Percentiles rank a stretch among this genome's conserved stretches.
Conservation (phyloP, 2,797 vertebrate species). For the Balearica regulorum region DNA sequence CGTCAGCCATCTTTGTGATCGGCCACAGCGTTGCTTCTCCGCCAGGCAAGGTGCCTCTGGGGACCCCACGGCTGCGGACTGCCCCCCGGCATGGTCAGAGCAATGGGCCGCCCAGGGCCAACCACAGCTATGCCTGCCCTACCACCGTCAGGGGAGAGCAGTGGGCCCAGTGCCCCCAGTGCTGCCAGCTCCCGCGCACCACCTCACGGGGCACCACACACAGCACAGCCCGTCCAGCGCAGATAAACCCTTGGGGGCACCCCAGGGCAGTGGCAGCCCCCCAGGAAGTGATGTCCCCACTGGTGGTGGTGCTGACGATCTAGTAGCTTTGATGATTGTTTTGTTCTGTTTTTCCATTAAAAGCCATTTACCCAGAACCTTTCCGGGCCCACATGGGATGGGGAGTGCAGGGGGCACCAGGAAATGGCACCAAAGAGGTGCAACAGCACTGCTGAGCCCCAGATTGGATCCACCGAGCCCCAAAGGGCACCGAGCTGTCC, state of each 20-base stretch:
- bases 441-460: no score
- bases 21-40: fast-evolving
- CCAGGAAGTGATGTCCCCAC: background rate
- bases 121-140: background rate
- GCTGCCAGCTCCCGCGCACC: background rate
- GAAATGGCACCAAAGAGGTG: no score
- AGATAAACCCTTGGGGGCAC: background rate
- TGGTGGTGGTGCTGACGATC: background rate
- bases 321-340: background rate
- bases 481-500: no score
- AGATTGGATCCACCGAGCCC: no score
- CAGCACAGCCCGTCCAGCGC: no score
- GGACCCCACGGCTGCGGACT: background rate
- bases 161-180: background rate
- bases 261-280: background rate
- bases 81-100: no score
- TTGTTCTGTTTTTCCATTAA: background rate
- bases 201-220: no score
- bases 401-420: no score
- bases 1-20: fast-evolving
- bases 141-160: background rate
- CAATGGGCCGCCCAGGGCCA: background rate
- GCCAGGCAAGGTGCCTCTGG: no score
- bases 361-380: no score
- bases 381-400: no score